Conservation (phyloP, 2,113 vertebrate species). For the Podarcis raffonei region DNA sequence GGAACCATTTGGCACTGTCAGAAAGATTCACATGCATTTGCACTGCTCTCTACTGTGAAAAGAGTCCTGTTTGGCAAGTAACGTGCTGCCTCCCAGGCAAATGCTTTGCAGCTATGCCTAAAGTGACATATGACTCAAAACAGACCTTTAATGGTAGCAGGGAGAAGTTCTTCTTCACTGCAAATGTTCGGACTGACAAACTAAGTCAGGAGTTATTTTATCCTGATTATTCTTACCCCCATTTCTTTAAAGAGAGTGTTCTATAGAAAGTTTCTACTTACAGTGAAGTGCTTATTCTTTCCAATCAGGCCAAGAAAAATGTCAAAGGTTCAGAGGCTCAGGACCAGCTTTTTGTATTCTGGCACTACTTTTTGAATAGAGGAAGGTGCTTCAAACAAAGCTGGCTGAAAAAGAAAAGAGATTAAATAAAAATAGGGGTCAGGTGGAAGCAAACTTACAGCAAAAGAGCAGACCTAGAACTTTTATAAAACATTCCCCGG, state of each 20-base stretch:
- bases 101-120: background rate
- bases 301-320: slow-evolving; percentile 22
- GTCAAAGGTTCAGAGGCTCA: slow-evolving; percentile 5
- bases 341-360: slow-evolving; percentile 4
- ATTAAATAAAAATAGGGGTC: slow-evolving; percentile 8
- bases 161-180: slow-evolving; percentile 15
- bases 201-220: slow-evolving; percentile 30
- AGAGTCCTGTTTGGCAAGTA: slow-evolving; percentile 21
- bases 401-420: background rate
- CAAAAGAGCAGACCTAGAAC: background rate
- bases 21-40: slow-evolving; percentile 23
- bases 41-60: background rate
- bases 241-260: slow-evolving; percentile 18
- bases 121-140: slow-evolving; percentile 40
- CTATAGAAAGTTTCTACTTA: background rate
- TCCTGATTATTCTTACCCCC: slow-evolving; percentile 30
- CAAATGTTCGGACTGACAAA: slow-evolving; percentile 26
- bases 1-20: background rate
- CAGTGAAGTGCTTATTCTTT: slow-evolving; percentile 22
- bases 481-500: accelerated
- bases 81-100: background rate
- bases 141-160: slow-evolving; percentile 24
- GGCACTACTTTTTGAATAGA: background rate
- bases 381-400: background rate
- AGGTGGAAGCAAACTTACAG: background rate